Evolutionary conservation across 2,113 vertebrate species (phyloP).

Genomic region (Hippocampus zosterae): DNA sequence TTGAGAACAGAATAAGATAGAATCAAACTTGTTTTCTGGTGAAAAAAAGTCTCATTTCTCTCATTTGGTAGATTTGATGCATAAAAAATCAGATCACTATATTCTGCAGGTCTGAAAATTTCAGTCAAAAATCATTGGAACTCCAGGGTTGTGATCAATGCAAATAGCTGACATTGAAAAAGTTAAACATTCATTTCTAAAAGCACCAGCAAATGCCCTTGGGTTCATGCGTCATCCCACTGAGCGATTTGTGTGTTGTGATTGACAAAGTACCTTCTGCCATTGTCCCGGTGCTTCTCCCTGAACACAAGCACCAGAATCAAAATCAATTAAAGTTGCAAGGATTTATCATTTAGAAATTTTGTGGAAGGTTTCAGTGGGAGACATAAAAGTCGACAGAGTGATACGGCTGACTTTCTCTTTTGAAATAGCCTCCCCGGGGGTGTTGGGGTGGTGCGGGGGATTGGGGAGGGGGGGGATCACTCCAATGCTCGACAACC

Average conservation of each 20-base stretch:
- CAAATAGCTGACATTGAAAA: too few species aligned
- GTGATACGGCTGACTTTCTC: neutral
- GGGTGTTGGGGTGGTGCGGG: neutral
- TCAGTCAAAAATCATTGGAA: too few species aligned
- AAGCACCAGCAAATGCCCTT: constrained; percentile 70
- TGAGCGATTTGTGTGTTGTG: constrained; percentile 97
- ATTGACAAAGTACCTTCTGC: constrained; percentile 97
- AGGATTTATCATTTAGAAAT: neutral
- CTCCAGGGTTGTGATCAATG: too few species aligned
- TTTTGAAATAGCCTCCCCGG: neutral
- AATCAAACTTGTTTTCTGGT: too few species aligned
- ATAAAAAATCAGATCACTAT: too few species aligned
- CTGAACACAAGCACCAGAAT: constrained; percentile 26
- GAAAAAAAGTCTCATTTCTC: too few species aligned
- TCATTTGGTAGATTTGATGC: too few species aligned
- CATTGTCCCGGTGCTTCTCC: constrained; percentile 98
- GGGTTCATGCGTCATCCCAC: constrained; percentile 96
- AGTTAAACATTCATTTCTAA: neutral
- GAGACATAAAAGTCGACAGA: neutral
- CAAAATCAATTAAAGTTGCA: neutral
- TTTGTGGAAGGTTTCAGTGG: neutral
- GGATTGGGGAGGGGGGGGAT: constrained; percentile 2
- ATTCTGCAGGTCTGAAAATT: too few species aligned
- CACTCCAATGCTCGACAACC: constrained; percentile 45
- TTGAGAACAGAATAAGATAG: too few species aligned